Conservation (phyloP, 2,888 invertebrate species). For the Trachelus troglodyta region DNA sequence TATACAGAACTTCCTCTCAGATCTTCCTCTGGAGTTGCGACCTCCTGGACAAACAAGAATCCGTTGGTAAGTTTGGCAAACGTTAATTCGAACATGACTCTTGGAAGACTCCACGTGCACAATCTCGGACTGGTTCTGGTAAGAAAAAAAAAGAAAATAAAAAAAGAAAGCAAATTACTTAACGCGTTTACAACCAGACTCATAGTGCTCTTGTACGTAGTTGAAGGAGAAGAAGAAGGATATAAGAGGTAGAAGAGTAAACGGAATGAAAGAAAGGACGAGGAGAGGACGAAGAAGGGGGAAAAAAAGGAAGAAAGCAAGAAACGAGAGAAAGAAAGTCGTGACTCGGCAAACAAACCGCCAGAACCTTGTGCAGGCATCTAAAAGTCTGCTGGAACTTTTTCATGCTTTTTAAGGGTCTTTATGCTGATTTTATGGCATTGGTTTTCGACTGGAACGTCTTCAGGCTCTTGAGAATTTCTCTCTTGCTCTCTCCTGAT, state of each 20-base stretch:
- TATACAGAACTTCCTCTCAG: not conserved
- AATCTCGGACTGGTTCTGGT: slow-evolving; percentile 11
- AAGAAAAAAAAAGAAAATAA: slow-evolving; percentile 29
- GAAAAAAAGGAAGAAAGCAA: slow-evolving; percentile 6
- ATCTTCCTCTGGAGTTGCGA: not conserved
- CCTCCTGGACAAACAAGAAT: not conserved
- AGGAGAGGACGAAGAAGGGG: slow-evolving; percentile 4
- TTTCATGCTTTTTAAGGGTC: slow-evolving; percentile 20
- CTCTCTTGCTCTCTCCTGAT: slow-evolving; percentile 1
- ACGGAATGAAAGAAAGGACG: not conserved
- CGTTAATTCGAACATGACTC: slow-evolving; percentile 19
- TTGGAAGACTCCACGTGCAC: not conserved
- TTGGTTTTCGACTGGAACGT: slow-evolving; percentile 22
- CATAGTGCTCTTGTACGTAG: slow-evolving; percentile 5
- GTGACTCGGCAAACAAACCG: slow-evolving; percentile 7
- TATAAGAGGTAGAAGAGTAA: not conserved
- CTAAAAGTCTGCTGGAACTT: not conserved
- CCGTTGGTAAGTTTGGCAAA: slow-evolving; percentile 8
- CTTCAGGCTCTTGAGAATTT: slow-evolving; percentile 6
- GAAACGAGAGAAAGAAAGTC: slow-evolving; percentile 16
- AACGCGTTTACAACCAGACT: slow-evolving; percentile 28
- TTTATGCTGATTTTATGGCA: slow-evolving; percentile 32
- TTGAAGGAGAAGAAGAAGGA: not conserved
- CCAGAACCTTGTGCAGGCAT: not conserved
- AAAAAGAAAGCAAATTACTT: slow-evolving; percentile 40